Base-by-base conservation (phyloP, 2,888 invertebrate genomes). In the Auanema freiburgensis region DNA sequence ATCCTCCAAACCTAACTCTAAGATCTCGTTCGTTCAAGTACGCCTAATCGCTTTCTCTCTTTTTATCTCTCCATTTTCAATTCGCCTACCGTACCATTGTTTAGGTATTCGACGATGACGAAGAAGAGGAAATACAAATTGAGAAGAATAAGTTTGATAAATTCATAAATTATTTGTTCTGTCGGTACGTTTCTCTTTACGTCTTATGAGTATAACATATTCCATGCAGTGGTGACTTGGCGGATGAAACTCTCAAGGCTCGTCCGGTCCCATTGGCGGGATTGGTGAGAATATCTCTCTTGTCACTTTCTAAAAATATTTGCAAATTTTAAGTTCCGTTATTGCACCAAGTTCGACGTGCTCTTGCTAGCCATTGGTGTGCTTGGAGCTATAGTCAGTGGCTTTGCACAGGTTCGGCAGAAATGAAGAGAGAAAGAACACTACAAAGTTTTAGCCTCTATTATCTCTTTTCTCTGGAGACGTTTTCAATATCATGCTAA, bases 231-330 rank as follows among this genome's bases (percentile, higher is more conserved):
- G 63, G 67, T 18, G 76, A 76, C 49, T 57, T 76, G 57, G 74
- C 69, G 23, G 60, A 56, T 23, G 58, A 72, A 50, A 67, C 71
- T 55, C 65, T 77, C 23, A 66, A 60, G 18, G 66, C 68, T 43
- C 65, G 66, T 23, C 77, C 77, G 1, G 77, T 77, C 3, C 59
- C 72, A 14, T 57, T 77, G 16, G 46, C 51, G 12, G 69, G 69
- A 50, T 60, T 76, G 67, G 76, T 76, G 1, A 16, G 24, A 11
- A 18, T 16, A 49, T 40, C 21, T 14, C 23, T 40, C 12, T 6
- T 25, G 3, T 58, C 11, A 6, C n/a, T 51, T 40, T n/a, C 18
- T n/a, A 52, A 52, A 14, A 16, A 33, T 33, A 33, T 33, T 33
- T 16, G n/a, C 52, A 52, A 52, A 21, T 1, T 33, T 59, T 21